Evolutionary conservation across 2,113 vertebrate species (phyloP), one percentile per base, ranked within the genome.

Genomic region (Herpailurus yagouaroundi): DNA sequence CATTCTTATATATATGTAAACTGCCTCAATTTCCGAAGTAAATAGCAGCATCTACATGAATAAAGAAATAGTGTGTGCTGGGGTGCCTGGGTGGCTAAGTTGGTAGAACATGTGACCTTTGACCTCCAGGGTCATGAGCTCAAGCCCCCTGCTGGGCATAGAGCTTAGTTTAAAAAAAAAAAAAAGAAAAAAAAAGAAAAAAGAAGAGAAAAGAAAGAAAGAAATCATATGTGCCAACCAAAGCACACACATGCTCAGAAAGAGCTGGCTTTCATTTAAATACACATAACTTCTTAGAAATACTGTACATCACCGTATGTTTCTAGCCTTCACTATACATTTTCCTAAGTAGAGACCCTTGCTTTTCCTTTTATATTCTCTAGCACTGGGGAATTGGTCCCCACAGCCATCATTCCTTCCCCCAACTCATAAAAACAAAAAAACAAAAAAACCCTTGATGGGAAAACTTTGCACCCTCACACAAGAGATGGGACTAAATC

Each of bases 221-320:
- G 41, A 76, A 76, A 29, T 48, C 8, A 0, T 10, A 19, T 1
- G 0, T 57, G 7, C 41, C 80, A 63, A 45, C 3, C 41, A 79
- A 94, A 96, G 29, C 48, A 60, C 3, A 66, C 4, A 21, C 5
- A 45, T 66, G n/a, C 73, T 95, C 69, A 84, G 41, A 50, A 91
- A 96, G 71, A 85, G 16, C 27, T 77, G 19, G 15, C 25, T 80
- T 89, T 79, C 55, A 80, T 23, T 76, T 55, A 86, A 68, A 69
- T 52, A 50, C 18, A 93, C 18, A 21, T 68, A 57, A 66, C 31
- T 64, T 89, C 33, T 97, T 92, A 94, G 57, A 91, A 93, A 73
- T 63, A 74, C 74, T 5, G 25, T 25, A 48, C 3, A 73, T 16
- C 79, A 9, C n/a, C 41, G 45, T 4, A 52, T 29, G 1, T 55